Conservation (phyloP, 2,888 invertebrate genomes). For the Syrphus vitripennis region DNA sequence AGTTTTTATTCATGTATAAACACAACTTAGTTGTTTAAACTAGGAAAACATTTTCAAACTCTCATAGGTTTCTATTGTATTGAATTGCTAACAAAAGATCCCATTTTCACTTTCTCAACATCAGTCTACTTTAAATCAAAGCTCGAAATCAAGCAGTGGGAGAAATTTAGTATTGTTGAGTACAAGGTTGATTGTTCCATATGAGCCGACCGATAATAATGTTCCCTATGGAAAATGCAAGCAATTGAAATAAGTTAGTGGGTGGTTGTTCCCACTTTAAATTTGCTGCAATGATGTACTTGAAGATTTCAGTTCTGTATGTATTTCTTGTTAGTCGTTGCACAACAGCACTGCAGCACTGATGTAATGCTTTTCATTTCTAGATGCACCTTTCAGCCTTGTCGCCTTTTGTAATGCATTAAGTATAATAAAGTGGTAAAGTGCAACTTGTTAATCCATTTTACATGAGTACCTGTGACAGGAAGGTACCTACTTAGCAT, state of each 20-base stretch:
- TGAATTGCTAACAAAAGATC: neutral
- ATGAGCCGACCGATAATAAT: neutral
- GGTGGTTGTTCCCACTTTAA: neutral
- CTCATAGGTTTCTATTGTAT: neutral
- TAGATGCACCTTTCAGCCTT: neutral
- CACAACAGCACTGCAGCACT: neutral
- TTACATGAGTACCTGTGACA: neutral
- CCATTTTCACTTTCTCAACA: neutral
- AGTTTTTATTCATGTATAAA: neutral
- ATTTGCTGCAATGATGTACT: neutral
- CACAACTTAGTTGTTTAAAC: neutral
- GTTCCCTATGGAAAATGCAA: neutral
- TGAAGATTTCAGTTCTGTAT: neutral
- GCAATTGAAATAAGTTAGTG: neutral
- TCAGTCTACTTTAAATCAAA: neutral
- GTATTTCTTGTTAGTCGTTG: neutral
- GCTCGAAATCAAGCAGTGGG: neutral
- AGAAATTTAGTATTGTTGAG: neutral
- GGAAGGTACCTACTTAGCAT: neutral
- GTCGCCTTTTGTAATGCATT: neutral
- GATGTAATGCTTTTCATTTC: neutral
- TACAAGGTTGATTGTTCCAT: neutral
- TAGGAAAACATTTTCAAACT: neutral
- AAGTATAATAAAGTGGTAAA: conserved; percentile 1
- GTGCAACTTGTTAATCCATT: neutral